These are phyloP conservation scores for Dipus sagitta DNA, from an alignment of 2,797 vertebrate genomes.

Conservation along the genomic window DNA sequence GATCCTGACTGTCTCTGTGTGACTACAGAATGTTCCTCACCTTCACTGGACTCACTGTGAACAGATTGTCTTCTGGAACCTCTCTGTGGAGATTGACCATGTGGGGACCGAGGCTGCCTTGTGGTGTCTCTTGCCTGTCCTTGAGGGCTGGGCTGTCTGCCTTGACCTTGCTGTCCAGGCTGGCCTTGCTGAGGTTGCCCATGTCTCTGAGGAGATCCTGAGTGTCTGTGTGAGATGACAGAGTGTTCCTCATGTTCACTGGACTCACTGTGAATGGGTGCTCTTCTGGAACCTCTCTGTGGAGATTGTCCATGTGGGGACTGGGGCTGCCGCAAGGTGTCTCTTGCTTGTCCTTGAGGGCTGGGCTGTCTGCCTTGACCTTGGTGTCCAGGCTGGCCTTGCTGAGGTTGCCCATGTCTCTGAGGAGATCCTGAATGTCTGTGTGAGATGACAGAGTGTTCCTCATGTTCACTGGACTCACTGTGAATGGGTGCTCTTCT, in stretches of 20 bases:
- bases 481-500: not conserved
- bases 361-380: fast-evolving
- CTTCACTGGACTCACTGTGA: not conserved
- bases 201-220: fast-evolving
- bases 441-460: fast-evolving
- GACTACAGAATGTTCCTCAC: fast-evolving
- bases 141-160: fast-evolving
- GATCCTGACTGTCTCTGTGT: fast-evolving
- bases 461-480: not conserved
- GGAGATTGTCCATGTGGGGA: fast-evolving
- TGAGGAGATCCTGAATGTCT: fast-evolving
- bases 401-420: fast-evolving
- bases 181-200: not conserved
- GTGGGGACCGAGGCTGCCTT: fast-evolving
- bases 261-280: not conserved
- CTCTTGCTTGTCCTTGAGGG: not conserved
- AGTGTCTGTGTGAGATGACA: fast-evolving
- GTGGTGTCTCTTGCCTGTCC: fast-evolving
- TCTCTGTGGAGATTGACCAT: fast-evolving
- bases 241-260: not conserved
- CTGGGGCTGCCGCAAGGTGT: fast-evolving
- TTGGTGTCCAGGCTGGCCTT: not conserved
- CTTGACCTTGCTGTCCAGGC: fast-evolving
- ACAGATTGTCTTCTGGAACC: fast-evolving
- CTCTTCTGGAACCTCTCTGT: fast-evolving